These are phyloP conservation scores for Mactra quadrangularis DNA, from an alignment of 1,140 invertebrate species.

Conservation along the genomic window DNA sequence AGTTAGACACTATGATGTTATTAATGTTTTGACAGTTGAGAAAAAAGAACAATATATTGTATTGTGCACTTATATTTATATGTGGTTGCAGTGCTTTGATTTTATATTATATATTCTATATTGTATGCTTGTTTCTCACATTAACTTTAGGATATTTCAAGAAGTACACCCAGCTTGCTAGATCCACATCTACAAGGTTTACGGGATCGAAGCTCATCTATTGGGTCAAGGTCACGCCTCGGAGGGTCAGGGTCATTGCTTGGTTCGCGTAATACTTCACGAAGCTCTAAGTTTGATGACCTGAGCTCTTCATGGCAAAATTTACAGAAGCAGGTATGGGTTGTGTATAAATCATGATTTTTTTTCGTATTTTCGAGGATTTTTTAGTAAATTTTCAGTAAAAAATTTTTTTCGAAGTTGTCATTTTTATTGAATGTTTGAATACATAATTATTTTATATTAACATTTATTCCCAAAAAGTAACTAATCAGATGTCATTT, in stretches of 20 bases:
- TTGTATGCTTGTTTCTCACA: constrained; percentile 39
- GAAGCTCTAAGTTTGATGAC: constrained; percentile 63
- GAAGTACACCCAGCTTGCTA: constrained; percentile 70
- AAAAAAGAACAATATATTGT: no score
- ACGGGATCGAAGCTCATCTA: constrained; percentile 72
- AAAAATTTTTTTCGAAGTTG: no score
- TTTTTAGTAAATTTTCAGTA: no score
- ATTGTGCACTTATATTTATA: no score
- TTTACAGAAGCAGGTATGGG: constrained; percentile 75
- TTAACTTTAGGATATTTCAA: constrained; percentile 53
- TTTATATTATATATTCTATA: constrained; percentile 1
- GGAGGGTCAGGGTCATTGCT: constrained; percentile 57
- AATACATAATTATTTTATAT: no score
- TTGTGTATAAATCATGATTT: no score
- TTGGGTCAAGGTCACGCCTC: constrained; percentile 67
- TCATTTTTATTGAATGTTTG: no score
- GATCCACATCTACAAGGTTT: constrained; percentile 59
- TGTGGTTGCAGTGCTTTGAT: constrained; percentile 17
- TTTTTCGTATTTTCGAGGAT: no score
- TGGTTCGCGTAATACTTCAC: constrained; percentile 54
- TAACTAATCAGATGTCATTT: no score
- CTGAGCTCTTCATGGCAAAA: constrained; percentile 76
- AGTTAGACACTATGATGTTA: no score
- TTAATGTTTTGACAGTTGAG: no score
- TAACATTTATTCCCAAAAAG: no score